phyloP scores from a whole-genome alignment of 2,888 invertebrate genomes.

The Polyommatus iphigenia region DNA sequence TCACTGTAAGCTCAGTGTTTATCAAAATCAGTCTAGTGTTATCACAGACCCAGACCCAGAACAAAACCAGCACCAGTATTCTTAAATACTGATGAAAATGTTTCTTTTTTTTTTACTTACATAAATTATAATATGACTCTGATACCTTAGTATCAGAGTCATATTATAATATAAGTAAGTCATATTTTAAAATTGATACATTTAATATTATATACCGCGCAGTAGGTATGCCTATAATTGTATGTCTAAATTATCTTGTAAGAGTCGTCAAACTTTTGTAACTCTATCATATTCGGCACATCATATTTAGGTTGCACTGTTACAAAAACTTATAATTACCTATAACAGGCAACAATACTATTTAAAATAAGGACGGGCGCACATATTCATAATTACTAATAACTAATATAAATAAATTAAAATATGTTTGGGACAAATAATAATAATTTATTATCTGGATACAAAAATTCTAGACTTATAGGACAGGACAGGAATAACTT shows the following conservation, averaged over 20 bases:
- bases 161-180: too few species aligned
- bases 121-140: too few species aligned
- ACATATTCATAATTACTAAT: background rate
- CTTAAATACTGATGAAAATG: too few species aligned
- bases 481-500: too few species aligned
- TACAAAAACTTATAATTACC: conserved; percentile 29
- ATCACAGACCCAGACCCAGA: too few species aligned
- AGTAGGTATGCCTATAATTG: background rate
- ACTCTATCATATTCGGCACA: conserved; percentile 21
- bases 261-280: background rate
- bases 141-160: too few species aligned
- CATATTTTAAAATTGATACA: too few species aligned
- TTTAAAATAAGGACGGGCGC: background rate
- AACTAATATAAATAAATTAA: background rate
- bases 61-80: too few species aligned
- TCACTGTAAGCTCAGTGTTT: too few species aligned
- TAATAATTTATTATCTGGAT: background rate
- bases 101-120: too few species aligned
- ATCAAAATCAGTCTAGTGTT: too few species aligned
- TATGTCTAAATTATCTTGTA: conserved; percentile 2
- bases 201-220: background rate
- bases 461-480: too few species aligned
- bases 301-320: conserved; percentile 17
- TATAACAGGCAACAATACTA: conserved; percentile 18
- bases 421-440: background rate